phyloP scores from a whole-genome alignment of 2,113 vertebrate species.

The Strigops habroptila region DNA sequence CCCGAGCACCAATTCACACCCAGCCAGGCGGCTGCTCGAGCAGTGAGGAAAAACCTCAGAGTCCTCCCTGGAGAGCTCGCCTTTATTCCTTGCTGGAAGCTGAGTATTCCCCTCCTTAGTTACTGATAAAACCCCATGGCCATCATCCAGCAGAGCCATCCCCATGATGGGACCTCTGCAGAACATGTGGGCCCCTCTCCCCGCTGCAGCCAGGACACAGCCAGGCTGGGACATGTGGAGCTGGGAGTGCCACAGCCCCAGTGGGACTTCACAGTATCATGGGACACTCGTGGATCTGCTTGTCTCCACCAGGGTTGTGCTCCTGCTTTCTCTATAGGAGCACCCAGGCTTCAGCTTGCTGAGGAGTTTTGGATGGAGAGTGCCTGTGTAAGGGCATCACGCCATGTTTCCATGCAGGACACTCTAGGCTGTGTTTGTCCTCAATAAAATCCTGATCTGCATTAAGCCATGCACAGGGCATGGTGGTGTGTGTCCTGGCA shows the following conservation, averaged over 20 bases:
- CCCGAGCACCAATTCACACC: background rate
- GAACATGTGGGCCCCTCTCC: background rate
- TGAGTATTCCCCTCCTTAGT: background rate
- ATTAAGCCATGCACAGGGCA: accelerated
- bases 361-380: background rate
- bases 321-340: background rate
- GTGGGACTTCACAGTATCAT: background rate
- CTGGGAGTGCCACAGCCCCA: background rate
- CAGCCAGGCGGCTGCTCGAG: background rate
- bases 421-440: accelerated
- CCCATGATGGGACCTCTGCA: background rate
- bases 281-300: background rate
- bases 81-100: background rate
- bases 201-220: background rate
- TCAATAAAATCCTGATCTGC: background rate
- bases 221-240: background rate
- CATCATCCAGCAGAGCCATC: background rate
- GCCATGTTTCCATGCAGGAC: background rate
- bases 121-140: background rate
- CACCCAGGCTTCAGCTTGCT: background rate
- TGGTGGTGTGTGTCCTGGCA: accelerated
- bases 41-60: background rate
- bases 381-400: background rate
- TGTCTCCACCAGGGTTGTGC: background rate
- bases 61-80: background rate